A percentile compares a stretch with the other conserved stretches of the same genome.
phyloP scores from a whole-genome alignment of 2,888 invertebrate species.

The Eurytoma californica region DNA sequence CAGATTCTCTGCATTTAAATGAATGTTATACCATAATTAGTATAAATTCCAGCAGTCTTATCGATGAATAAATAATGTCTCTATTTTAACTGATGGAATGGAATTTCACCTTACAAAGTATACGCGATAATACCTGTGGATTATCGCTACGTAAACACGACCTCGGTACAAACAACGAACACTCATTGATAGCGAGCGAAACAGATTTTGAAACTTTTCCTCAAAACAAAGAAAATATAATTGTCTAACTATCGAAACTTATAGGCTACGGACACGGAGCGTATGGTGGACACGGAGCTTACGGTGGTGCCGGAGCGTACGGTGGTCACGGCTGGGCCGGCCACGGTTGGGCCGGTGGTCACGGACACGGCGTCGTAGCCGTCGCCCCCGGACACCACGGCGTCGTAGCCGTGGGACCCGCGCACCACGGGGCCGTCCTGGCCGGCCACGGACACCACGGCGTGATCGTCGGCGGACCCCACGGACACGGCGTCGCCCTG shows the following conservation, averaged over 20 bases:
- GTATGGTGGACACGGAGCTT: conserved; percentile 46
- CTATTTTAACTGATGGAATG: neutral
- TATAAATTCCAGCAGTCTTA: conserved; percentile 7
- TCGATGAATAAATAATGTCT: conserved; percentile 20
- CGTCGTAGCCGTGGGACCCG: conserved; percentile 68
- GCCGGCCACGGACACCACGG: conserved; percentile 68
- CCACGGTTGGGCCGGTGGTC: conserved; percentile 3
- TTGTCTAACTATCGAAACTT: too few species aligned
- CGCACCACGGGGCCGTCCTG: conserved; percentile 64
- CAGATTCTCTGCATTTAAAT: neutral
- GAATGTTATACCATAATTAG: conserved; percentile 2
- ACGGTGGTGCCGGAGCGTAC: conserved; percentile 61
- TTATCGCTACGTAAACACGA: too few species aligned
- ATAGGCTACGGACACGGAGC: conserved; percentile 54
- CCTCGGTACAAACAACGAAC: too few species aligned
- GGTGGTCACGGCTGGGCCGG: conserved; percentile 41
- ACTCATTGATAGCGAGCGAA: too few species aligned
- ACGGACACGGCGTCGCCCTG: conserved; percentile 68
- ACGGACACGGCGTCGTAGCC: conserved; percentile 60
- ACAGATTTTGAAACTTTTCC: neutral
- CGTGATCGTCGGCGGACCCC: conserved; percentile 70
- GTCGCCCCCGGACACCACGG: conserved; percentile 67
- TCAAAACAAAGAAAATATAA: too few species aligned
- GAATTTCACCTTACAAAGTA: too few species aligned
- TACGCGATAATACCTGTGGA: too few species aligned